phyloP scores from a whole-genome alignment of 2,797 vertebrate genomes.

The Cossypha dichroa region DNA sequence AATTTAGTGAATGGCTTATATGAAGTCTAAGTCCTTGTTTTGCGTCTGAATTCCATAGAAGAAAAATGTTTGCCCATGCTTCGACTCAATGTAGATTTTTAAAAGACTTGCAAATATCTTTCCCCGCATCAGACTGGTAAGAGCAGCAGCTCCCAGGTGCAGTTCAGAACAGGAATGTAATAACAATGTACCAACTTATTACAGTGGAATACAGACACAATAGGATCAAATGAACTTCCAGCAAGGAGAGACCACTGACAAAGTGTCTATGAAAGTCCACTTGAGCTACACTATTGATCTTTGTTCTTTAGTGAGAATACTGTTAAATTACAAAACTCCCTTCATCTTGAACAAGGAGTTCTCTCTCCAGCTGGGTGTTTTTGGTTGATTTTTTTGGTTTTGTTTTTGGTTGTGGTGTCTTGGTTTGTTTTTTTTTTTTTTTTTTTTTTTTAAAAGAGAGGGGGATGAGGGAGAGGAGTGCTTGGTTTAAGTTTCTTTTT shows the following conservation, averaged over 20 bases:
- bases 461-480: fast-evolving
- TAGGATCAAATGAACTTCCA: neutral
- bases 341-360: neutral
- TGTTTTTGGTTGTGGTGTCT: no score
- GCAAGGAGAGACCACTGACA: neutral
- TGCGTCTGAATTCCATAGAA: neutral
- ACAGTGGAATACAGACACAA: neutral
- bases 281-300: neutral
- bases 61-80: neutral
- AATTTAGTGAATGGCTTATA: neutral
- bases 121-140: neutral
- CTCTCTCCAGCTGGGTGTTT: neutral
- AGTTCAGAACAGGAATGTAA: neutral
- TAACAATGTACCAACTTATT: neutral
- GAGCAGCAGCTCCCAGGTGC: neutral
- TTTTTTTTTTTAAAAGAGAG: no score
- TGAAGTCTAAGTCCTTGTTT: neutral
- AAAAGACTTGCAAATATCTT: neutral
- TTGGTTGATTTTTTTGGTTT: neutral
- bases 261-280: neutral
- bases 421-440: no score
- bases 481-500: neutral
- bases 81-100: neutral
- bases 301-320: neutral
- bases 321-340: neutral